Conservation (phyloP, 1,140 invertebrate species). For the Tetragonula clypearis region DNA sequence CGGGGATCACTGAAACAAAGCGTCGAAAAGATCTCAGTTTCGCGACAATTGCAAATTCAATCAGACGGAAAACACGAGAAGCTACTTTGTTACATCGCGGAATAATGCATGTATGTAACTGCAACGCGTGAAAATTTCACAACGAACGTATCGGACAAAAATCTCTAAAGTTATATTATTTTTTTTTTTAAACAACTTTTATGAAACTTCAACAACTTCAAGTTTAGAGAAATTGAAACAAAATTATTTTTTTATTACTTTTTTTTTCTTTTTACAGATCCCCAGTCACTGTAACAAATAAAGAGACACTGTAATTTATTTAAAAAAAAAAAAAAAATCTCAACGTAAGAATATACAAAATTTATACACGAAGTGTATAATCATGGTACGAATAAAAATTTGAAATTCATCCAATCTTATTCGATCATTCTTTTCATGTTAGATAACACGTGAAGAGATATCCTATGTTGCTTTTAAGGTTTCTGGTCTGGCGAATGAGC, state of each 20-base stretch:
- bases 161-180: not conserved
- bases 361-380: not conserved
- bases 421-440: not conserved
- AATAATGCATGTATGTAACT: not conserved
- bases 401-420: not conserved
- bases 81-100: not conserved
- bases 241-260: not conserved
- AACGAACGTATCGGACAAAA: not conserved
- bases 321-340: not conserved
- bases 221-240: not conserved
- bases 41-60: slow-evolving; percentile 15
- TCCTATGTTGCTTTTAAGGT: not conserved
- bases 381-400: not conserved
- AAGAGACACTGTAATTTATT: not conserved
- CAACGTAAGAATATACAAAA: not conserved
- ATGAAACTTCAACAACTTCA: not conserved
- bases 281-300: not conserved
- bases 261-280: not conserved
- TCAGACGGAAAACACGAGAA: not conserved
- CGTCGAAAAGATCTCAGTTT: not conserved
- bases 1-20: not conserved
- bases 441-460: not conserved
- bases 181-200: not conserved
- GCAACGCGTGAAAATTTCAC: not conserved
- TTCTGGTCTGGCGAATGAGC: not conserved